phyloP scores from a whole-genome alignment of 2,113 vertebrate species.

The Acrocephalus kingi region DNA sequence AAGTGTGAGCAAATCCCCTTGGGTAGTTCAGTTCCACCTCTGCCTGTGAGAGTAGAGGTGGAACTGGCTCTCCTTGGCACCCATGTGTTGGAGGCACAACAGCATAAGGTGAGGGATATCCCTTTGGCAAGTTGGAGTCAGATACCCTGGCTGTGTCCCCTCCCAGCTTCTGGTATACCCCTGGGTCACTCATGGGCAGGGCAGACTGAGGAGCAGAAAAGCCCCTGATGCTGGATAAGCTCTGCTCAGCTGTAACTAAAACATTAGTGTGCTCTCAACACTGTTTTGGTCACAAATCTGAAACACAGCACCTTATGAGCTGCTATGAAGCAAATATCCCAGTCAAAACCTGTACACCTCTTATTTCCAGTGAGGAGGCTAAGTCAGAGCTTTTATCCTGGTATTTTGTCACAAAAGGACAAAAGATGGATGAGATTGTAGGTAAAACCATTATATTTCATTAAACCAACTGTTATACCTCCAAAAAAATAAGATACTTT shows the following conservation, averaged over 20 bases:
- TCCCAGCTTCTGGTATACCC: not conserved
- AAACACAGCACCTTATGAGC: not conserved
- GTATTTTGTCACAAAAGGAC: not conserved
- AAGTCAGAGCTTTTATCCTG: not conserved
- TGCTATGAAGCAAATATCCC: not conserved
- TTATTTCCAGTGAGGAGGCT: not conserved
- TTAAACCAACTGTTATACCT: not conserved
- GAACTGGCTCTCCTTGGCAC: not conserved
- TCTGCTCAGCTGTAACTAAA: not conserved
- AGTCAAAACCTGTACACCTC: not conserved
- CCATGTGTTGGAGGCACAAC: not conserved
- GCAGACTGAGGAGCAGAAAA: not conserved
- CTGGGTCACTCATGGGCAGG: not conserved
- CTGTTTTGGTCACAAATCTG: not conserved
- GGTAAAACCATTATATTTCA: not conserved
- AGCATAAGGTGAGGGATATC: not conserved
- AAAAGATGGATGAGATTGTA: not conserved
- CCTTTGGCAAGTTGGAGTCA: not conserved
- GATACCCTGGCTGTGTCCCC: not conserved
- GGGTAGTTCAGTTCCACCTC: not conserved
- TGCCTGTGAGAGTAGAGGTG: not conserved
- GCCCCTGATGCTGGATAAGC: not conserved
- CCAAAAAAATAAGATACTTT: not conserved
- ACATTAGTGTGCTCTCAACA: not conserved
- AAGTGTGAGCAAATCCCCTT: not conserved